phyloP scores from a whole-genome alignment of 1,140 invertebrate species.

The Camponotus floridanus region DNA sequence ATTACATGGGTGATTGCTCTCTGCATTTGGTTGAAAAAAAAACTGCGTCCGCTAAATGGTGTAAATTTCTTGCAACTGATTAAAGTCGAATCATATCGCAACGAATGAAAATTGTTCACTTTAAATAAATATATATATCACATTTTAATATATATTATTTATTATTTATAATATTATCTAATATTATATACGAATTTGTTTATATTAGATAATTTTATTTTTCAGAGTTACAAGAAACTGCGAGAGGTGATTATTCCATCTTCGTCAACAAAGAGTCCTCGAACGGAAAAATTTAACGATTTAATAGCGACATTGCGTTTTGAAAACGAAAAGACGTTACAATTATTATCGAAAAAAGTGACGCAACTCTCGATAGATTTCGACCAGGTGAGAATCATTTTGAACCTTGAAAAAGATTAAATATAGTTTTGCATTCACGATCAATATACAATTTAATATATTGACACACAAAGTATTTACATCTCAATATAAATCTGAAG shows the following conservation, averaged over 20 bases:
- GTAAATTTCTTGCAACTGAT: constrained; percentile 55
- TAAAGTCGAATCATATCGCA: not conserved
- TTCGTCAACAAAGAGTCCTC: not conserved
- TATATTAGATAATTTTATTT: constrained; percentile 20
- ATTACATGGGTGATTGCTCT: constrained; percentile 61
- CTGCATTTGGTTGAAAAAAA: constrained; percentile 73
- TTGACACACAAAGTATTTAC: not conserved
- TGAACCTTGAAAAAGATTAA: not conserved
- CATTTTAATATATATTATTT: not conserved
- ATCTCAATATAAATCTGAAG: no score
- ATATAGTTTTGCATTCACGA: not conserved
- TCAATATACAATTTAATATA: not conserved
- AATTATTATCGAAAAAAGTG: constrained; percentile 72
- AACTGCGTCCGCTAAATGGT: constrained; percentile 57
- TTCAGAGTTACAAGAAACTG: constrained; percentile 53
- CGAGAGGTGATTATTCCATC: not conserved
- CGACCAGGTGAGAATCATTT: constrained; percentile 63
- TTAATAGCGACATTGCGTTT: constrained; percentile 54
- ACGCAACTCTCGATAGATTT: constrained; percentile 70
- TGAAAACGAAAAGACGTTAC: constrained; percentile 71
- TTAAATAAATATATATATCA: constrained; percentile 26
- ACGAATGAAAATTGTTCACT: not conserved
- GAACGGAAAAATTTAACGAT: constrained; percentile 54
- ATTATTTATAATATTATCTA: not conserved
- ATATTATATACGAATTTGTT: not conserved